Evolutionary conservation across 2,888 invertebrate species (phyloP).

Genomic region (Hoplodrina ambigua): DNA sequence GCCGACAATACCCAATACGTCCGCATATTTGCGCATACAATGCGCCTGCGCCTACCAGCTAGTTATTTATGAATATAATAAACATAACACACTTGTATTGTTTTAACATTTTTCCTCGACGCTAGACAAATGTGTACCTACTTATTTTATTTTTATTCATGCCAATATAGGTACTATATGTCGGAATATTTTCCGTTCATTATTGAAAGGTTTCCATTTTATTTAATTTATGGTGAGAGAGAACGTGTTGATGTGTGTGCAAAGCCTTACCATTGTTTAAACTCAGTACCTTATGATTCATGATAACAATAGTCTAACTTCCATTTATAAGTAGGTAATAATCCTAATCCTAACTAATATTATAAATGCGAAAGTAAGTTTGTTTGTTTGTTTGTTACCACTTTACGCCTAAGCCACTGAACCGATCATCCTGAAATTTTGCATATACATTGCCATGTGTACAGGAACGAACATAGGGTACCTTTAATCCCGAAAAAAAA

Average conservation of each 20-base stretch:
- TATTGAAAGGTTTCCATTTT: not conserved
- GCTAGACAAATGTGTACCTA: not conserved
- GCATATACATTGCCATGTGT: too few relatives aligned
- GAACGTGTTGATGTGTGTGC: not conserved
- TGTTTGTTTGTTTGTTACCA: too few relatives aligned
- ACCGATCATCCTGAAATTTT: too few relatives aligned
- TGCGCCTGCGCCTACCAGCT: conserved; percentile 8
- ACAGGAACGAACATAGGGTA: too few relatives aligned
- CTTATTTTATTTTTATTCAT: not conserved
- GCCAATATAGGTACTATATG: not conserved
- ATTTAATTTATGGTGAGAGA: conserved; percentile 22
- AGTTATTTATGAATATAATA: conserved; percentile 33
- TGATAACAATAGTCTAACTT: not conserved
- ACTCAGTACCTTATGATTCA: not conserved
- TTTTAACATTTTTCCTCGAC: conserved; percentile 14
- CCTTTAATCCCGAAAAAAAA: too few relatives aligned
- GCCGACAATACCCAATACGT: conserved; percentile 5
- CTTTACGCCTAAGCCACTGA: too few relatives aligned
- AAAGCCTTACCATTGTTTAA: conserved; percentile 9
- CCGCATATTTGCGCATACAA: conserved; percentile 42
- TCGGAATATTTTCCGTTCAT: conserved; percentile 10
- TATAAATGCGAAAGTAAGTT: too few relatives aligned
- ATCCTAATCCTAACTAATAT: too few relatives aligned
- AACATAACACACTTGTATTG: conserved; percentile 25
- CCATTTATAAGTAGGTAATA: not conserved